Evolutionary conservation across 2,113 vertebrate species (phyloP).

Genomic region (Strigops habroptila): DNA sequence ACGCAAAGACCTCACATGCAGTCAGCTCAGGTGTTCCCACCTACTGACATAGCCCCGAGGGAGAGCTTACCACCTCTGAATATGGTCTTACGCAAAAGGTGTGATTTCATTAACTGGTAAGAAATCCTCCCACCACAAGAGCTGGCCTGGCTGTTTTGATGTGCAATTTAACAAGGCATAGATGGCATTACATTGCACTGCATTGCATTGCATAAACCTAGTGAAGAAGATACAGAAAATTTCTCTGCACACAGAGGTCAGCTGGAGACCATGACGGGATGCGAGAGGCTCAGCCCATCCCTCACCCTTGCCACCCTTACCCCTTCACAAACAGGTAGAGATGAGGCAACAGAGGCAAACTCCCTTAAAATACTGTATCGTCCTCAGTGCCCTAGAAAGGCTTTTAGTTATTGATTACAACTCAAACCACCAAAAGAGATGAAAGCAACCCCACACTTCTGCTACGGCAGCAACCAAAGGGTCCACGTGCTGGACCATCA

Average conservation of each 20-base stretch:
- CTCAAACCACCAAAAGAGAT: neutral
- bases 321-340: neutral
- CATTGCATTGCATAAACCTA: no score
- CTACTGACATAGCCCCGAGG: no score
- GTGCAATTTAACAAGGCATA: neutral
- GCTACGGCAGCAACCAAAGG: neutral
- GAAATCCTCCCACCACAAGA: neutral
- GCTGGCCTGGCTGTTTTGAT: neutral
- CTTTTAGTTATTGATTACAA: neutral
- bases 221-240: neutral
- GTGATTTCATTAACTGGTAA: neutral
- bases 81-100: accelerated
- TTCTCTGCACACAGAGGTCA: neutral
- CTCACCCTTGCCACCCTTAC: neutral
- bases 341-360: neutral
- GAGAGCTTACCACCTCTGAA: neutral
- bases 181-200: neutral
- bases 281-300: neutral
- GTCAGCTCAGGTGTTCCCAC: neutral
- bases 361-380: no score
- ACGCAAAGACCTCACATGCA: neutral
- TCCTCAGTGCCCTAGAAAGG: neutral
- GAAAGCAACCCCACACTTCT: neutral
- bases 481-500: neutral
- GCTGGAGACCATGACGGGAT: neutral